Conservation (phyloP, 2,113 vertebrate species). For the Glaucomys volans region DNA sequence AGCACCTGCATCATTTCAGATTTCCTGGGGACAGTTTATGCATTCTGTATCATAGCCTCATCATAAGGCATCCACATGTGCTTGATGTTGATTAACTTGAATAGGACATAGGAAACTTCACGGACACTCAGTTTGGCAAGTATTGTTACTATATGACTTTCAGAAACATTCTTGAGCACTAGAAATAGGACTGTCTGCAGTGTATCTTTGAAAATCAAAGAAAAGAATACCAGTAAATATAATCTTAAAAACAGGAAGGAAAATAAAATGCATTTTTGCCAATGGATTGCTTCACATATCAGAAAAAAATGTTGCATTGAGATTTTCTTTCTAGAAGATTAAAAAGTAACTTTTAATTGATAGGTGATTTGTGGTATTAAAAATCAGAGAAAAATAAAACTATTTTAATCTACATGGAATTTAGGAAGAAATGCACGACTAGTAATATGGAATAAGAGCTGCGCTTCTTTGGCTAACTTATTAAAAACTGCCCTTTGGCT, state of each 20-base stretch:
- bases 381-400: constrained; percentile 78
- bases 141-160: constrained; percentile 44
- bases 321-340: constrained; percentile 75
- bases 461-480: constrained; percentile 84
- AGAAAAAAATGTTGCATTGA: constrained; percentile 49
- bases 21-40: constrained; percentile 33
- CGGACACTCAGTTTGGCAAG: constrained; percentile 29
- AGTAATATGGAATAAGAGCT: constrained; percentile 69
- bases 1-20: constrained; percentile 55
- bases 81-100: not conserved
- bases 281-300: constrained; percentile 49
- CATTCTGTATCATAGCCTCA: constrained; percentile 31
- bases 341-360: constrained; percentile 76
- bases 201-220: constrained; percentile 64
- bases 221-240: constrained; percentile 69
- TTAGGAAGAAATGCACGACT: constrained; percentile 81
- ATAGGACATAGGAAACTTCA: not conserved
- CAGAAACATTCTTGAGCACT: constrained; percentile 67
- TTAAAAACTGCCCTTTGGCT: constrained; percentile 82
- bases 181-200: constrained; percentile 73
- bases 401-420: constrained; percentile 68
- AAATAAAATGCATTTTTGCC: constrained; percentile 41
- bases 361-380: constrained; percentile 67
- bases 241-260: constrained; percentile 60
- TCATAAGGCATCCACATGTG: not conserved